Base-by-base conservation (phyloP, 2,888 invertebrate genomes). In the Pristionchus maxplancki region DNA sequence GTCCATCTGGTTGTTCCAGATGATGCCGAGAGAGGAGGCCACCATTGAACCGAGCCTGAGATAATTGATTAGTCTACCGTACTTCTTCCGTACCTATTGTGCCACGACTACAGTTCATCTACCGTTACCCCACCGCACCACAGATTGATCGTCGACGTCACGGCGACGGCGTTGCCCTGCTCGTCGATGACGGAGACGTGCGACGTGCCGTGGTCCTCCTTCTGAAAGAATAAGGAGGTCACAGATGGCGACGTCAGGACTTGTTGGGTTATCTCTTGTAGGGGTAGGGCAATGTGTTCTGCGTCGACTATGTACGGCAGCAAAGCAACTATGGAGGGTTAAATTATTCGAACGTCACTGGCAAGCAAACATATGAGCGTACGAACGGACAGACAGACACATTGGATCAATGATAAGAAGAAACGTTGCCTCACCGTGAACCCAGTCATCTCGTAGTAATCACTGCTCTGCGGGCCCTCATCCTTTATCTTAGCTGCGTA, bases 401-500 rank as follows among this genome's bases (percentile, higher is more conserved):
- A n/a, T n/a, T n/a, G n/a, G n/a, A n/a, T n/a, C n/a, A 44, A 9
- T 44, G 44, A 44, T 44, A 11, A 44, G 44, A 44, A 31, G 13
- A 31, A 67, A 11, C 31, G 20, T 28, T 13, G 0, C 24, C 84
- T 37, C 40, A 84, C 84, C 84, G 48, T 37, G 40, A 24, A 84
- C 34, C 62, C 84, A 9, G 34, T 28, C 53, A 31, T 48, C 20
- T 6, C 84, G 62, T 84, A 84, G 17, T 58, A 24, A 8, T 62
- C 40, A 34, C 24, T 24, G 6, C 15, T 24, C 62, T 50, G 48
- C 31, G 62, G 34, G 4, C 37, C 62, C 20, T 84, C 62, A 9
- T 82, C 81, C 15, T 91, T 91, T 58, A 95, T 94, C 88, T 84
- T 84, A 3, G 37, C 53, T 8, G 84, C 53, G 40, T 31, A 67